Evolutionary conservation across 1,140 invertebrate genomes (phyloP).

Genomic region (Babylonia areolata): DNA sequence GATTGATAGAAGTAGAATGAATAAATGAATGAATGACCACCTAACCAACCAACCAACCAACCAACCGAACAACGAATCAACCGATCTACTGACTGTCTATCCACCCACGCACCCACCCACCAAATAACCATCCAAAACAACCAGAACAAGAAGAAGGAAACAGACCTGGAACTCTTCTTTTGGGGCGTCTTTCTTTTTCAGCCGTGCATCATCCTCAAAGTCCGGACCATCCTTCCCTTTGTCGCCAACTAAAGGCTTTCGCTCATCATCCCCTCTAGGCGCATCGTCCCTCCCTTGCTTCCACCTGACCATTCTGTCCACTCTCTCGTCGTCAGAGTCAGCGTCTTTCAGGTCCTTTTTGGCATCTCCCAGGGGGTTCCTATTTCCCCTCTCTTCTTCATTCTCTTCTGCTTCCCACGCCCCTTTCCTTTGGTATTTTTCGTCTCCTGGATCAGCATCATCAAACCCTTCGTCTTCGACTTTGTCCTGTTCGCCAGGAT

Average conservation of each 20-base stretch:
- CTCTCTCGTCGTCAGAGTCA: not conserved
- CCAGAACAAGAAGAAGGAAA: not conserved
- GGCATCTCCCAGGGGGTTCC: not conserved
- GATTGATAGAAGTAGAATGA: not conserved
- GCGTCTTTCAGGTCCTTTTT: not conserved
- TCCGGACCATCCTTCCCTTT: not conserved
- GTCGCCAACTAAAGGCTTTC: not conserved
- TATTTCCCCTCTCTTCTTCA: not conserved
- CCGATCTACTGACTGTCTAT: no score
- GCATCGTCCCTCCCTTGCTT: no score
- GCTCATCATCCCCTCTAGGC: no score
- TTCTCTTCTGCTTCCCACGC: not conserved
- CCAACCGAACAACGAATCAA: not conserved
- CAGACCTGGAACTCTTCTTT: slow-evolving; percentile 20
- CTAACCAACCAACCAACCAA: not conserved
- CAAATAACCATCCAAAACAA: not conserved
- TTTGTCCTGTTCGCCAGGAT: not conserved
- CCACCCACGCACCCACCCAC: no score
- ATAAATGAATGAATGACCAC: no score
- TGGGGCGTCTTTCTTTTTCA: not conserved
- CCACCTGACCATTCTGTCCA: no score
- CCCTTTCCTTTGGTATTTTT: not conserved
- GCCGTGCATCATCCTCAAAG: not conserved
- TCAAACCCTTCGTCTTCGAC: no score
- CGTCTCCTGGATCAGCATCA: not conserved